Evolutionary conservation across 2,888 invertebrate genomes (phyloP).

Genomic region (Carpatolechia fugitivella): DNA sequence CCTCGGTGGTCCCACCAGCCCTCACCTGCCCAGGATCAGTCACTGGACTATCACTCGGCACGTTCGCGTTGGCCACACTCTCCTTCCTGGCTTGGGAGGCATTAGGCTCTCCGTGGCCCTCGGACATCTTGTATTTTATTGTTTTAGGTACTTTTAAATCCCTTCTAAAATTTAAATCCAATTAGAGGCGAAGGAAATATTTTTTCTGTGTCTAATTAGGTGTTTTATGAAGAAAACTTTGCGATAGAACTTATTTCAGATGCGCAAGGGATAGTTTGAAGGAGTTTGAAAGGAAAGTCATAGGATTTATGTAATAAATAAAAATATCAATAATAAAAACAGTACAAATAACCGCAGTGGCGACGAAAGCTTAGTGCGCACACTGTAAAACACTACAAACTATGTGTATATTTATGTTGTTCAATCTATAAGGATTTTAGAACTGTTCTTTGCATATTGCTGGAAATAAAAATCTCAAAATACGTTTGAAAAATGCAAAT

Average conservation of each 20-base stretch:
- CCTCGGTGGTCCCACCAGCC: slow-evolving; percentile 57
- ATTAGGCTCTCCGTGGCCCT: slow-evolving; percentile 60
- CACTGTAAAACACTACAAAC: slow-evolving; percentile 26
- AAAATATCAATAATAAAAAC: slow-evolving; percentile 55
- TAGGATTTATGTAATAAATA: slow-evolving; percentile 28
- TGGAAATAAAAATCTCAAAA: slow-evolving; percentile 40
- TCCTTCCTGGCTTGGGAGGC: slow-evolving; percentile 51
- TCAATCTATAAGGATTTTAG: slow-evolving; percentile 25
- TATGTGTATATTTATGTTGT: slow-evolving; percentile 26
- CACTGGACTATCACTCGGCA: slow-evolving; percentile 85
- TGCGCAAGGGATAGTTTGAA: background rate
- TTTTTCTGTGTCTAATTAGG: background rate
- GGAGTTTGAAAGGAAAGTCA: background rate
- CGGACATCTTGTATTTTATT: slow-evolving; percentile 50
- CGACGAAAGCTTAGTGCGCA: slow-evolving; percentile 29
- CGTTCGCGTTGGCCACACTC: slow-evolving; percentile 63
- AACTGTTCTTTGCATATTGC: slow-evolving; percentile 38
- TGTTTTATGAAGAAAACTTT: background rate
- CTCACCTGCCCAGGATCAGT: slow-evolving; percentile 85
- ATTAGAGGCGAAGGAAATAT: background rate
- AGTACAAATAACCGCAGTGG: slow-evolving; percentile 45
- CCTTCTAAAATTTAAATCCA: background rate
- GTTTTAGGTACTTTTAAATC: background rate
- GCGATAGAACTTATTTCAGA: background rate
- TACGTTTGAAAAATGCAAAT: slow-evolving; percentile 49